Base-by-base conservation (phyloP, 2,888 invertebrate genomes). In the Acleris holmiana region DNA sequence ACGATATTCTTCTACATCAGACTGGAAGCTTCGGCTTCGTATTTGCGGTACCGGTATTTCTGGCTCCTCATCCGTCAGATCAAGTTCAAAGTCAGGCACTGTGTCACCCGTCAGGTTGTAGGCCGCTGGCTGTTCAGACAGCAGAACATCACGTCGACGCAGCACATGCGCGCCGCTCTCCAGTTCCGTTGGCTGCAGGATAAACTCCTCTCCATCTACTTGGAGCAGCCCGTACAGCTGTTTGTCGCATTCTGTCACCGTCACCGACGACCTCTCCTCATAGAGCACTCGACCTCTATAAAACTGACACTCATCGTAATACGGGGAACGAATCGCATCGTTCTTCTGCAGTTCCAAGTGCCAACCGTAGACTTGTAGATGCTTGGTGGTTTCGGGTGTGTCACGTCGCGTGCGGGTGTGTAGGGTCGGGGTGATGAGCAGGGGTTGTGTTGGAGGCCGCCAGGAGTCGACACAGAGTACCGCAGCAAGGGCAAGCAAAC, bases 151-250 rank as follows among this genome's bases (percentile, higher is more conserved):
- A 7, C 92, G 87, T 1, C 90, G 80, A 2, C 84, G 82, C 67
- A 91, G 67, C 71, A 89, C 88, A 68, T 91, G 91, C 13, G 78
- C 73, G 17, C 76, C 71, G 17, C 19, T 18, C 23, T 47, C 21
- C 18, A 79, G 80, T 2, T 75, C 69, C 46, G 76, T 83, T 61
- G 94, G 94, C 73, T 93, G 88, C 53, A 94, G 78, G 48, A 93
- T 86, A 59, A 93, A 93, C 62, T 91, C 87, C 59, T 89, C 85
- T 13, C 84, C 80, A 2, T 84, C 85, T 2, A 93, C 85, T 68
- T 88, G 86, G 51, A 94, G 82, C 70, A 94, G 73, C 4, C 94
- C 94, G 67, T 93, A 94, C 67, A 94, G 81, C 71, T 91, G 91
- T 13, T 89, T 89, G 0, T 80, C 85, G 71, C 94, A 94, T 56